Base-by-base conservation (phyloP, 2,797 vertebrate genomes). In the Coregonus sp. region DNA sequence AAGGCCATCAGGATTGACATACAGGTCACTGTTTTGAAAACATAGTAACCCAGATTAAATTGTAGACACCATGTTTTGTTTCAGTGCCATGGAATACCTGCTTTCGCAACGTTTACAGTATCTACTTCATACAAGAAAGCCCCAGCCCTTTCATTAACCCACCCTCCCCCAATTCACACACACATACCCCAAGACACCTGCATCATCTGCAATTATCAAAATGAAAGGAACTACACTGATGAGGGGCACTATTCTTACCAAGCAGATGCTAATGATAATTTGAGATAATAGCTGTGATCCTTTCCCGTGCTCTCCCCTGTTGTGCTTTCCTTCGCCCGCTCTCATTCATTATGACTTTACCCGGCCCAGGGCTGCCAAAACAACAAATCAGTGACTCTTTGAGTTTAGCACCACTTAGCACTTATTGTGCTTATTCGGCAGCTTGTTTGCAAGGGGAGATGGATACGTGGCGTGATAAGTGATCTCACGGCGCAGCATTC, bases 241-340 rank as follows among this genome's bases (percentile, higher is more conserved):
- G 89, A 92, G 90, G 88, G 67, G 78, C 47, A 12, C 89, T 89
- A 85, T 87, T 88, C 90, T 89, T 88, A 86, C 81, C 82, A n/a
- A 88, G 88, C 86, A 86, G 89, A 89, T 87, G 86, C 89, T 93
- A 92, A 94, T 93, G 92, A 92, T 94, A 93, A 95, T 92, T 92
- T 59, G 87, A 88, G 75, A 74, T 80, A 92, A 94, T 91, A 83
- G 87, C 80, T 11, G 89, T 87, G 89, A 92, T 92, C 87, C 92
- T 92, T 90, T 86, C 86, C 40, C 40, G 75, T 40, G 73, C 81
- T 81, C 75, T 69, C 37, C 81, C 40, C 40, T 51, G 70, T n/a
- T 70, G 6, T 81, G 6, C 82, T 81, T 76, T 69, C 78, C 15
- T 31, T 86, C 79, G 66, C 74, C 74, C 18, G 87, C 89, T 78